Percentiles rank a stretch among this genome's conserved stretches.
phyloP scores from a whole-genome alignment of 2,797 vertebrate species.

The Sphenodon punctatus region DNA sequence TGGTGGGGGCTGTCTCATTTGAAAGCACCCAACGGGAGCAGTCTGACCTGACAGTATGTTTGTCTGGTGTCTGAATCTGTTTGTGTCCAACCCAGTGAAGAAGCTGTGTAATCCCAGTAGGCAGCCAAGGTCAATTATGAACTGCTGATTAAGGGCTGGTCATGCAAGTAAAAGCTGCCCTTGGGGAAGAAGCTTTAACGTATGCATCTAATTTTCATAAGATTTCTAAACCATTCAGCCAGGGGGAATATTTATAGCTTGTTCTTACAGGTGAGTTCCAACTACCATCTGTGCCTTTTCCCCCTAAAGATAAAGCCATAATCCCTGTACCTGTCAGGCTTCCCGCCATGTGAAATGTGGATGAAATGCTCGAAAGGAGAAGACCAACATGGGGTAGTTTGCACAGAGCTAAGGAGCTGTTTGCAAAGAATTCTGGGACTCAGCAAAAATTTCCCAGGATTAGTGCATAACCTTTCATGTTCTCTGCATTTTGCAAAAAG shows the following conservation, averaged over 20 bases:
- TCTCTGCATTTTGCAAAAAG: no score
- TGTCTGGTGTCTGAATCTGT: neutral
- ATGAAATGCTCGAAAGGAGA: no score
- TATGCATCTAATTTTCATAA: neutral
- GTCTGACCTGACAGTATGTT: no score
- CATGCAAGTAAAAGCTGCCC: conserved; percentile 10
- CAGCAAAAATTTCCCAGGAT: no score
- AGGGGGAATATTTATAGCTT: neutral
- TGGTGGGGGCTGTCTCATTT: no score
- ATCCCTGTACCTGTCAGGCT: no score
- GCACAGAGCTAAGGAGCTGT: no score
- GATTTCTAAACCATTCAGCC: neutral
- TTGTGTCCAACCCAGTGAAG: neutral
- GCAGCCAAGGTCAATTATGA: conserved; percentile 35
- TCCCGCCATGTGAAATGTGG: no score
- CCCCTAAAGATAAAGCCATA: neutral
- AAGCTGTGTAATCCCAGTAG: conserved; percentile 38
- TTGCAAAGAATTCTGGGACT: no score
- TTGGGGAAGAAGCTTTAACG: neutral
- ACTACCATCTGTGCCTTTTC: neutral
- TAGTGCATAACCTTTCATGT: no score
- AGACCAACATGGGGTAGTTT: no score
- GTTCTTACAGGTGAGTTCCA: neutral
- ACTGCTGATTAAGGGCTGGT: conserved; percentile 21
- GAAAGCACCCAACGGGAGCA: no score